Evolutionary conservation across 2,113 vertebrate genomes (phyloP), one percentile per base, ranked within the genome.

Genomic region (Nanorana parkeri): DNA sequence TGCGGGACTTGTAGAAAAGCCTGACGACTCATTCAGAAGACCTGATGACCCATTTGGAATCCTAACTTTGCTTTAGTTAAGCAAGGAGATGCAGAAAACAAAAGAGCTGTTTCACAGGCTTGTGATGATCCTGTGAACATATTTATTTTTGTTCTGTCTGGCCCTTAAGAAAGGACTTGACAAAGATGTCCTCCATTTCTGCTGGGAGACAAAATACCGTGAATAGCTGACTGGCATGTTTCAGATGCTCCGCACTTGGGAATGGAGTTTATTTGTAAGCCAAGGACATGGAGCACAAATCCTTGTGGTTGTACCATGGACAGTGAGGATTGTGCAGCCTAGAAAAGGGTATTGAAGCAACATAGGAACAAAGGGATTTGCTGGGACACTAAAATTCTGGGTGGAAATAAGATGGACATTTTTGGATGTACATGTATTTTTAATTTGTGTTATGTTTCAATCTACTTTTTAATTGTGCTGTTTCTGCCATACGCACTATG

Each of bases 1-100:
- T 99, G 97, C 86, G 93, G 94, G 74, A 96, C 97, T 69, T 99
- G 97, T 85, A 91, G 88, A 85, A 94, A 95, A 90, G 94, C 91
- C 74, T 98, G 95, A 98, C 90, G 88, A 2, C 5, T 1, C 2
- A 20, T 67, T 28, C 15, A 11, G 61, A 75, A 47, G 41, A 47
- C 91, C 74, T 98, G 95, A 98, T 90, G 88, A 2, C 6, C 1
- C 2, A 20, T 67, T 28, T 8, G 4, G 28, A 75, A 56, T 60
- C 56, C 68, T 55, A 61, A 29, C 8, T 81, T 47, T 54, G 20
- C 26, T 52, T 63, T 81, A 64, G 24, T 47, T 61, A 54, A 61
- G 78, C 19, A 81, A 32, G 58, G 36, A 73, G 72, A 71, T n/a
- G 16, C 36, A n/a, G 65, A 67, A 55, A 74, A 75, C 20, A 64